Conservation (phyloP, 2,113 vertebrate genomes). For the Tor tambroides region DNA sequence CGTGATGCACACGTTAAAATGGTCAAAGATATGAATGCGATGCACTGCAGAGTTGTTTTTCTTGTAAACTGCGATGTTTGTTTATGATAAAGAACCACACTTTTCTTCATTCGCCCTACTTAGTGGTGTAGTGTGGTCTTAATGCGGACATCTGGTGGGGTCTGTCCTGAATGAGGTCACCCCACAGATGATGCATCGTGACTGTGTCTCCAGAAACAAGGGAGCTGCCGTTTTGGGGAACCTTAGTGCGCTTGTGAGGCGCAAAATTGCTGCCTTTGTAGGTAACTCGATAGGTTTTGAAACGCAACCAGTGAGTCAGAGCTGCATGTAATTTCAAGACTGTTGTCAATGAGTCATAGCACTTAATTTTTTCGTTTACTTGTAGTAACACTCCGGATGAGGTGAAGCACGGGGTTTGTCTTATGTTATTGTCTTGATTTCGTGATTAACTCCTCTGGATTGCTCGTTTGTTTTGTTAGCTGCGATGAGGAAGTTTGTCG, state of each 20-base stretch:
- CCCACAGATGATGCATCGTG: constrained; percentile 1
- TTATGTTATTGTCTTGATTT: not conserved
- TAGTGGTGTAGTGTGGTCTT: not conserved
- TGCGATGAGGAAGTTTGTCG: constrained; percentile 12
- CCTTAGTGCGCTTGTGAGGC: not conserved
- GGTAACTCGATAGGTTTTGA: not conserved
- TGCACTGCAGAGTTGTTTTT: not conserved
- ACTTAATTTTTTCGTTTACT: not conserved
- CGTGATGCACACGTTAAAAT: not conserved
- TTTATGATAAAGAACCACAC: not conserved
- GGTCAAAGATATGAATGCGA: not conserved
- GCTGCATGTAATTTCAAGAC: not conserved
- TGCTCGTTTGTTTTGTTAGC: not conserved
- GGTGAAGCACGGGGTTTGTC: not conserved
- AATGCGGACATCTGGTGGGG: constrained; percentile 11
- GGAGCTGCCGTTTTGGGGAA: not conserved
- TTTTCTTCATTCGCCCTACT: not conserved
- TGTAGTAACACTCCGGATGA: constrained; percentile 10
- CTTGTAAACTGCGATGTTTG: not conserved
- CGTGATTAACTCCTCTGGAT: not conserved
- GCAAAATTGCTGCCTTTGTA: not conserved
- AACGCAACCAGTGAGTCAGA: constrained; percentile 8
- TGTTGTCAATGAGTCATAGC: not conserved
- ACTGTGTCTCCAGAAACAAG: not conserved
- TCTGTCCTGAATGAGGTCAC: constrained; percentile 36